Conservation (phyloP, 2,888 invertebrate species). For the Eupeodes luniger region DNA sequence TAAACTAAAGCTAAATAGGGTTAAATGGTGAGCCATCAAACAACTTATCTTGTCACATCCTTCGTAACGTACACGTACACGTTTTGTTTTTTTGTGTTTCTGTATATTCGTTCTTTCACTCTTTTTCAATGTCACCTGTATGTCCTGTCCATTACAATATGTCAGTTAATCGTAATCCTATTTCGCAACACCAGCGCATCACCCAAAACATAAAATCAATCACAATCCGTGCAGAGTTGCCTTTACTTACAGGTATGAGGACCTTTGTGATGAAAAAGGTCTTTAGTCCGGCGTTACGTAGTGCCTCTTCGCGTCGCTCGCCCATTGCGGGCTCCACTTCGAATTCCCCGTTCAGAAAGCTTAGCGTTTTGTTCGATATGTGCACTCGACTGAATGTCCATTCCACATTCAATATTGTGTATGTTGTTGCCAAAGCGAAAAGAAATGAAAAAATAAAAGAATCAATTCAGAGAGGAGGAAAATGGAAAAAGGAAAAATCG, state of each 20-base stretch:
- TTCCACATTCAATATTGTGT: conserved; percentile 9
- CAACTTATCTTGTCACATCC: conserved; percentile 4
- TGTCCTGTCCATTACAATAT: conserved; percentile 26
- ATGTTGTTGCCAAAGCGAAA: conserved; percentile 8
- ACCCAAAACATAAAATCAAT: conserved; percentile 37
- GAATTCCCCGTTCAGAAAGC: conserved; percentile 94
- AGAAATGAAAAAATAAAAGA: not conserved
- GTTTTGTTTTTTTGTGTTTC: not conserved
- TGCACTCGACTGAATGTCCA: conserved; percentile 91
- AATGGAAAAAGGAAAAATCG: not conserved
- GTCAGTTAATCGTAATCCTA: conserved; percentile 4
- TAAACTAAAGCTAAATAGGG: conserved; percentile 4
- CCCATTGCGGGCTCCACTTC: conserved; percentile 96
- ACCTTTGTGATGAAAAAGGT: conserved; percentile 96
- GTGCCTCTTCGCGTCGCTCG: conserved; percentile 95
- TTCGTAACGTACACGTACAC: not conserved
- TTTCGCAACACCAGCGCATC: conserved; percentile 5
- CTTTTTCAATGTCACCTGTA: conserved; percentile 5
- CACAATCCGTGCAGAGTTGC: conserved; percentile 21
- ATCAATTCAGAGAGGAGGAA: conserved; percentile 11
- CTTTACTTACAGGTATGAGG: conserved; percentile 89
- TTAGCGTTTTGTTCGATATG: conserved; percentile 95
- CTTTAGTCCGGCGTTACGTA: conserved; percentile 94
- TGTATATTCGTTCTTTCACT: not conserved
- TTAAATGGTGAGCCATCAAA: conserved; percentile 29